These are phyloP conservation scores for Gonocerus acuteangulatus DNA, from an alignment of 2,888 invertebrate genomes.

Conservation along the genomic window DNA sequence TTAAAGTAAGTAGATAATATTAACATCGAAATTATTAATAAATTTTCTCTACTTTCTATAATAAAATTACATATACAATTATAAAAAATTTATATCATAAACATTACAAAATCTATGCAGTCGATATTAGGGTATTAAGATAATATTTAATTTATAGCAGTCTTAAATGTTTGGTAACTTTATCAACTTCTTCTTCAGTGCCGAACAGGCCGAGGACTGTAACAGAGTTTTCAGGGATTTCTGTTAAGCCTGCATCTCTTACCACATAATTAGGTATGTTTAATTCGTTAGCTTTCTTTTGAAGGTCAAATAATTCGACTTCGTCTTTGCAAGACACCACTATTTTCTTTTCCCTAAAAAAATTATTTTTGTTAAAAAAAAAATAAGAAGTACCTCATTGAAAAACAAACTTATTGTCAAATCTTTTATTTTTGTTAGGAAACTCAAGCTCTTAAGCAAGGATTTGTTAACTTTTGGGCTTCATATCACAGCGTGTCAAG, in stretches of 20 bases:
- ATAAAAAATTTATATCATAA: neutral
- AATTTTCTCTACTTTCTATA: too few species aligned
- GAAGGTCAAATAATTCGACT: constrained; percentile 20
- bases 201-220: constrained; percentile 33
- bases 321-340: constrained; percentile 29
- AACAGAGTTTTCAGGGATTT: constrained; percentile 27
- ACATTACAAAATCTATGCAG: neutral
- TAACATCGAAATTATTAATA: too few species aligned
- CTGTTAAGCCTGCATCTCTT: constrained; percentile 30
- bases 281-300: constrained; percentile 13
- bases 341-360: constrained; percentile 32
- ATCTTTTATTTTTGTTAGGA: neutral
- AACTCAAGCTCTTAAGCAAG: too few species aligned
- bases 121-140: neutral
- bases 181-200: constrained; percentile 29
- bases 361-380: too few species aligned
- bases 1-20: too few species aligned
- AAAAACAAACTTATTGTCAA: neutral
- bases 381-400: neutral
- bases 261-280: constrained; percentile 22
- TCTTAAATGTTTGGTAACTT: constrained; percentile 27
- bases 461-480: too few species aligned
- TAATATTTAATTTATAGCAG: constrained; percentile 11
- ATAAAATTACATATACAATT: too few species aligned
- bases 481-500: too few species aligned